These are phyloP conservation scores for Ctenopoma multispine DNA, from an alignment of 2,797 vertebrate genomes.

Conservation along the genomic window DNA sequence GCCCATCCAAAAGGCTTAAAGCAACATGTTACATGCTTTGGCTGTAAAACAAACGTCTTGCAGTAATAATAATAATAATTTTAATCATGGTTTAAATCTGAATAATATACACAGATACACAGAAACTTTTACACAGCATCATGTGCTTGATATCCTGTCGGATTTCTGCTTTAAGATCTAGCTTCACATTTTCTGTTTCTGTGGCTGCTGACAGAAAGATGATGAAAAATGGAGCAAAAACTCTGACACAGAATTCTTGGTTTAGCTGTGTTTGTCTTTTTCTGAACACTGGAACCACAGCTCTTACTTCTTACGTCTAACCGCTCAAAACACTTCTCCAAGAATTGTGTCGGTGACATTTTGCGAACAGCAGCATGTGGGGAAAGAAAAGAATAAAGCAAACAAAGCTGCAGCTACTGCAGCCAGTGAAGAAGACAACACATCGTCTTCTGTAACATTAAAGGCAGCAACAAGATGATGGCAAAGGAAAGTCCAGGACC, in stretches of 20 bases:
- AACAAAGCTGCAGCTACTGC: constrained; percentile 48
- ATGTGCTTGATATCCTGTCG: constrained; percentile 79
- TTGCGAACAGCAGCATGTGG: constrained; percentile 44
- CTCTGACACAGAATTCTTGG: constrained; percentile 2
- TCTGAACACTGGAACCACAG: not conserved
- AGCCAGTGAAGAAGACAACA: constrained; percentile 38
- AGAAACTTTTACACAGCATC: constrained; percentile 84
- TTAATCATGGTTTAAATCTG: constrained; percentile 81
- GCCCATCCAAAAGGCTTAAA: constrained; percentile 90
- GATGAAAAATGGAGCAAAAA: not conserved
- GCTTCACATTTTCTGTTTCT: constrained; percentile 87
- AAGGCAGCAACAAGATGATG: constrained; percentile 55
- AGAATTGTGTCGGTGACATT: constrained; percentile 22
- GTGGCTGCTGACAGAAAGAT: constrained; percentile 19
- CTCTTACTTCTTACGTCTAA: not conserved
- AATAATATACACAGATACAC: constrained; percentile 91
- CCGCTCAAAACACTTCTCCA: constrained; percentile 1
- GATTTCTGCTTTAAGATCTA: constrained; percentile 72
- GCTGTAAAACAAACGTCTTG: constrained; percentile 86
- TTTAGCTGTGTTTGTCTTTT: not conserved
- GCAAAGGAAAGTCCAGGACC: constrained; percentile 13
- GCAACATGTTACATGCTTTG: constrained; percentile 96
- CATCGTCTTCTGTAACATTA: constrained; percentile 31
- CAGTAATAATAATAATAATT: constrained; percentile 65
- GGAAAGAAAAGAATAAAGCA: not conserved